These are phyloP conservation scores for Sakesphorus luctuosus DNA, from an alignment of 2,113 vertebrate species.

Conservation along the genomic window DNA sequence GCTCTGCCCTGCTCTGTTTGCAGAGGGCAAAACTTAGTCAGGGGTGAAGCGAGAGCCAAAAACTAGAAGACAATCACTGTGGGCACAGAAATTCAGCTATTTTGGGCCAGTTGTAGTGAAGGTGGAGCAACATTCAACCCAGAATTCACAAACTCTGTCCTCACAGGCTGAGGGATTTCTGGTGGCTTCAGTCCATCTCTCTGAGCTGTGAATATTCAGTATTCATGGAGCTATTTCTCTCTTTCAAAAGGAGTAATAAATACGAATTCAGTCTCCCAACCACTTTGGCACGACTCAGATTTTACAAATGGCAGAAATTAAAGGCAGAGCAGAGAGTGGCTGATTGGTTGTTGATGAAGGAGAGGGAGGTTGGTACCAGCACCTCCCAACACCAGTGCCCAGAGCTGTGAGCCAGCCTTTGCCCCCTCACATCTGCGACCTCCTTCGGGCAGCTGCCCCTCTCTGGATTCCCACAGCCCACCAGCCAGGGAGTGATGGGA, in stretches of 20 bases:
- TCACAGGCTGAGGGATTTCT: not conserved
- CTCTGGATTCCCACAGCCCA: not conserved
- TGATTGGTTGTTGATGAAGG: rapidly evolving
- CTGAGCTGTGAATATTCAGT: not conserved
- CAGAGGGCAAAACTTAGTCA: not conserved
- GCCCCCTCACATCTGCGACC: not conserved
- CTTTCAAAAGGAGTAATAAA: conserved; percentile 9
- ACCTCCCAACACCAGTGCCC: rapidly evolving
- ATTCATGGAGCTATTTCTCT: not conserved
- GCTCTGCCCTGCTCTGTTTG: conserved; percentile 23
- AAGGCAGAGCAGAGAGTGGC: not conserved
- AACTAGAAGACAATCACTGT: not conserved
- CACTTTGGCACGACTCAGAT: not conserved
- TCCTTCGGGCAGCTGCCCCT: not conserved
- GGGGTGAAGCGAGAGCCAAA: not conserved
- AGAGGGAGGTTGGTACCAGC: not conserved
- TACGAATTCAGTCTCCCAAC: not conserved
- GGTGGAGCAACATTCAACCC: not conserved
- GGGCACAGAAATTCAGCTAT: not conserved
- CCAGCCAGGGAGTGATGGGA: not conserved
- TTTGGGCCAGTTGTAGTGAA: not conserved
- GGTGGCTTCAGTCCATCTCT: not conserved
- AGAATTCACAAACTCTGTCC: not conserved
- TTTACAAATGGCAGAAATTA: not conserved
- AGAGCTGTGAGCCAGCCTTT: not conserved